A percentile compares a stretch with the other conserved stretches of the same genome.
Evolutionary conservation across 2,113 vertebrate species (phyloP).

Genomic region (Acanthochromis polyacanthus): DNA sequence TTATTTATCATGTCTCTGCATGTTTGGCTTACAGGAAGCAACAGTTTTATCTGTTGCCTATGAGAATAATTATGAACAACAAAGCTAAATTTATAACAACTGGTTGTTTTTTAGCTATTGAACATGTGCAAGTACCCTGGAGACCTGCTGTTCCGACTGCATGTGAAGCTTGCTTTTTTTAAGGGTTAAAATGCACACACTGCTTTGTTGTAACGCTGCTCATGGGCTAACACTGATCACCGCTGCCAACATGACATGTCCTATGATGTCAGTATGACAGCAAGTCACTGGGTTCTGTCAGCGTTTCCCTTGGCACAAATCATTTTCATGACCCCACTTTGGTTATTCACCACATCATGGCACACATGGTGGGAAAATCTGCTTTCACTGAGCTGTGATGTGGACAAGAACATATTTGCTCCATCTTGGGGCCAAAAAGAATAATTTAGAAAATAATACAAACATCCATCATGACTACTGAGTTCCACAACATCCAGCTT

Average conservation of each 20-base stretch:
- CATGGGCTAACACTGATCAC: constrained; percentile 12
- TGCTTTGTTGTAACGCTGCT: constrained; percentile 32
- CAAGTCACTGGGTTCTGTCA: constrained; percentile 70
- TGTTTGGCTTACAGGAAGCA: constrained; percentile 9
- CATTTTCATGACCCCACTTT: constrained; percentile 52
- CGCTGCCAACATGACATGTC: constrained; percentile 58
- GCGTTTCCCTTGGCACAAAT: constrained; percentile 75
- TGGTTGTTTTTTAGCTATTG: neutral
- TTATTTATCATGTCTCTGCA: constrained; percentile 15
- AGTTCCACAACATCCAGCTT: constrained; percentile 53
- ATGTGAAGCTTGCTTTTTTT: constrained; percentile 14
- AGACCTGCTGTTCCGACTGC: neutral
- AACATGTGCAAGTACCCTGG: constrained; percentile 14
- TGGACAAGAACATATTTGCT: constrained; percentile 44
- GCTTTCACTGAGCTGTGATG: constrained; percentile 61
- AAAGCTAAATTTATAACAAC: neutral
- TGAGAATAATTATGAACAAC: neutral
- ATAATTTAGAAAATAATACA: constrained; percentile 57
- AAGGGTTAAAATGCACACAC: constrained; percentile 16
- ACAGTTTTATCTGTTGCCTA: neutral
- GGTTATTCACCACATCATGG: constrained; percentile 65
- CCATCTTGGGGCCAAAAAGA: constrained; percentile 52
- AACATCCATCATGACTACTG: constrained; percentile 67
- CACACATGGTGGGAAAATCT: constrained; percentile 66
- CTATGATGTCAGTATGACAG: constrained; percentile 77